These are phyloP conservation scores for Pristionchus entomophagus DNA, from an alignment of 2,888 invertebrate genomes.

Conservation along the genomic window DNA sequence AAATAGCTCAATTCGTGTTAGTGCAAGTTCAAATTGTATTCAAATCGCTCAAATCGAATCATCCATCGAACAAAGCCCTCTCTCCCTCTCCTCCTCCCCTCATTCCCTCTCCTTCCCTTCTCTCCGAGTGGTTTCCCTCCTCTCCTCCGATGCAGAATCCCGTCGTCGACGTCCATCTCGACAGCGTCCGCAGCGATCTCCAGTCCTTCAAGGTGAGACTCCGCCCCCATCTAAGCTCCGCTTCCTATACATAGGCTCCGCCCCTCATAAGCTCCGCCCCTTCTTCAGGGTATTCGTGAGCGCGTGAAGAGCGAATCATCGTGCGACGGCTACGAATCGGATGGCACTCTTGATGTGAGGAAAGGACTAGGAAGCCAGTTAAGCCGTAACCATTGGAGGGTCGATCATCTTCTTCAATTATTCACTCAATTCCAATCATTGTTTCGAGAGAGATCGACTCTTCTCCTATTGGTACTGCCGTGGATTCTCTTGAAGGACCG, in stretches of 20 bases:
- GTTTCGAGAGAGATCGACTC: no score
- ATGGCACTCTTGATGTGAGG: conserved; percentile 25
- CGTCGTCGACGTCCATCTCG: not conserved
- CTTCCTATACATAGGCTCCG: not conserved
- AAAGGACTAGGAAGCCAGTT: not conserved
- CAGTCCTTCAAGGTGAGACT: conserved; percentile 23
- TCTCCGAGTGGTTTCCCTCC: conserved; percentile 1
- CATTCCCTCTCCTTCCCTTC: not conserved
- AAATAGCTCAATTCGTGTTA: not conserved
- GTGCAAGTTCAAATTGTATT: not conserved
- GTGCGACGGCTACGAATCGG: not conserved
- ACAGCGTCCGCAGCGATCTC: conserved; percentile 31
- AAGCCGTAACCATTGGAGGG: not conserved
- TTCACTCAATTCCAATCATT: no score
- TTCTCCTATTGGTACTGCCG: no score
- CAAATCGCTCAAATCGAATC: not conserved
- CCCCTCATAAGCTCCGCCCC: not conserved
- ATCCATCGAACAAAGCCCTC: not conserved
- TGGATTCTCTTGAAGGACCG: no score
- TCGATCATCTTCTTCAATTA: no score
- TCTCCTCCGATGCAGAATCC: conserved; percentile 6
- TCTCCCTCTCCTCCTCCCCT: not conserved
- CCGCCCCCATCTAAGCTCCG: not conserved
- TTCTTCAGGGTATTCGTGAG: conserved; percentile 10
- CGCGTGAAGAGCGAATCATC: not conserved